Base-by-base conservation (phyloP, 1,140 invertebrate genomes). In the Platorchestia sp. region DNA sequence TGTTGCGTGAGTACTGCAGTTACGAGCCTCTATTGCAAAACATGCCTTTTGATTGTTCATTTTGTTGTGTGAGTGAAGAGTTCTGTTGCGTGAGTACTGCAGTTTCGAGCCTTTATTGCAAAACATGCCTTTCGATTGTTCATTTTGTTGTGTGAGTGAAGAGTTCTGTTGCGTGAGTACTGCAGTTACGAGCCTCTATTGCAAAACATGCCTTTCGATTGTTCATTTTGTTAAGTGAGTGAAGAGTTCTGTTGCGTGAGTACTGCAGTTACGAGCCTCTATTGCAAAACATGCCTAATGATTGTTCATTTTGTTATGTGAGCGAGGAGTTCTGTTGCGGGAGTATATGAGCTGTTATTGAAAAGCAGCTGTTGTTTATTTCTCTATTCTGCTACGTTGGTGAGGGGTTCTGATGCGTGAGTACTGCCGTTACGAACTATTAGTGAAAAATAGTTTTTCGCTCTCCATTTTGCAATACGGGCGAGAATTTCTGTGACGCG, bases 181-280 rank as follows among this genome's bases (percentile, higher is more conserved):
- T 89, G 59, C 14, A 75, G 7, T 75, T 75, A 36, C 27, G 59
- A 27, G 1, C 47, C 6, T 51, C 19, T 6, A 51, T 7, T 6
- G 36, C 36, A 3, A 36, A 22, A 22, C 36, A 3, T 22, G 3
- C 36, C 41, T 47, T 40, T 45, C 22, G 3, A 36, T 89, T 89
- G 6, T 89, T 5, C 87, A 97, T 98, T 99, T 97, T 99, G 99
- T 97, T 99, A 99, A 97, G 98, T 99, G 40, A 98, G 98, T 87
- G 98, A 99, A 96, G 98, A 98, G 59, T 98, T 99, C 96, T 99
- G 99, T 97, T 98, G 98, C 97, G 99, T 99, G 97, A 98, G 98
- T 98, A 96, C 40, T 89, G 59, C 14, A 75, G 7, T 75, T 75
- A 36, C 27, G 59, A 27, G 14, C 3, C 36, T 75, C 19, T 6